Evolutionary conservation across 2,888 invertebrate species (phyloP).

Genomic region (Automeris io): DNA sequence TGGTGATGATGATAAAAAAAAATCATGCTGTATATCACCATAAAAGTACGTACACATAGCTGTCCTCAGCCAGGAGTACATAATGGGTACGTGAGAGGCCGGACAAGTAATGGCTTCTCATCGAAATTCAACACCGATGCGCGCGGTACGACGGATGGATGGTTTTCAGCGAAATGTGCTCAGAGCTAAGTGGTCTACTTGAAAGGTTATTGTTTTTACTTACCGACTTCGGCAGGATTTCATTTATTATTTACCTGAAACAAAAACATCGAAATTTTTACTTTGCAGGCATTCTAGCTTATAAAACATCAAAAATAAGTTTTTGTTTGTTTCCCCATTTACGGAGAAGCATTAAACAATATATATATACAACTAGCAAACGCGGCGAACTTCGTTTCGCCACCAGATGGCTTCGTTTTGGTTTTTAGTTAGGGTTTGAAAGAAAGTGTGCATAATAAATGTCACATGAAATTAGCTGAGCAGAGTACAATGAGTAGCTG

Average conservation of each 20-base stretch:
- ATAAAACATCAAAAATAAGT: no score
- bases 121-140: constrained; percentile 2
- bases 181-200: constrained; percentile 1
- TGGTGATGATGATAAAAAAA: background rate
- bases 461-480: no score
- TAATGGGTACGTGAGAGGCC: constrained; percentile 8
- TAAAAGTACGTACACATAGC: background rate
- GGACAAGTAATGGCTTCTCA: constrained; percentile 3
- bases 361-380: no score
- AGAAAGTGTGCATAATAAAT: no score
- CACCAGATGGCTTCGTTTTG: no score
- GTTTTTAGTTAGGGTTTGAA: no score
- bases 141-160: background rate
- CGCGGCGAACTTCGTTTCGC: no score
- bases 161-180: constrained; percentile 1
- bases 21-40: background rate
- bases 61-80: background rate
- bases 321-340: no score
- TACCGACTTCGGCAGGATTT: background rate
- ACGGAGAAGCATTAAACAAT: no score
- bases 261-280: no score
- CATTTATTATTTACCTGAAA: background rate
- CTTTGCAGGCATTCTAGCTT: no score
- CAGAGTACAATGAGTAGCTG: no score
- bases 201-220: background rate